phyloP scores from a whole-genome alignment of 2,113 vertebrate species.

The Saccopteryx bilineata region DNA sequence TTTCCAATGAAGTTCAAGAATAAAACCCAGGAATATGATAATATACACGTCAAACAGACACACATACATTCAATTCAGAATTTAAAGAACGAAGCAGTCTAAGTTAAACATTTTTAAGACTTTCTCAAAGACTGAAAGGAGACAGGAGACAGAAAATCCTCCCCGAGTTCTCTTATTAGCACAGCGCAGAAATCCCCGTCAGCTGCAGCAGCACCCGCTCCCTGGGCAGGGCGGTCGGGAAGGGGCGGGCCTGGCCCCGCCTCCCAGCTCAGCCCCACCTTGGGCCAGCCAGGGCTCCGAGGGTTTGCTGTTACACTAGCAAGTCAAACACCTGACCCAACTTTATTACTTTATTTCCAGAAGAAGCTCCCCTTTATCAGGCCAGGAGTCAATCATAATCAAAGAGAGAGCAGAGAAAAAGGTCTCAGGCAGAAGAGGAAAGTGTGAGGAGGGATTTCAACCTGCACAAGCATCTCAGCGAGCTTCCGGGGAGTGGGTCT shows the following conservation, averaged over 20 bases:
- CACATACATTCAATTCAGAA: neutral
- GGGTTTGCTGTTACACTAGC: neutral
- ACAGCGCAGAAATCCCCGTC: neutral
- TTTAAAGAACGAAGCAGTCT: neutral
- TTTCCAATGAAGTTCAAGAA: constrained; percentile 69
- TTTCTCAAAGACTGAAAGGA: neutral
- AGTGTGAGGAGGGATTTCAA: neutral
- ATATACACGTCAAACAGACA: constrained; percentile 60
- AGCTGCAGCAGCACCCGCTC: neutral
- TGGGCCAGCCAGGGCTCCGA: neutral
- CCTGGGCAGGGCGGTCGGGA: neutral
- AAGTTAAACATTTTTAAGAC: neutral
- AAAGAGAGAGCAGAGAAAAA: neutral
- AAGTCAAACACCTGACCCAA: neutral
- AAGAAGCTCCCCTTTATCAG: neutral
- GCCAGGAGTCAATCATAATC: neutral
- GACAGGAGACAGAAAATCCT: neutral
- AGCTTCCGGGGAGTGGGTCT: fast-evolving
- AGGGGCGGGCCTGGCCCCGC: neutral
- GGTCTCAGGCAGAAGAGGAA: neutral
- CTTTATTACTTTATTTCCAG: neutral
- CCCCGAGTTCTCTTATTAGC: neutral
- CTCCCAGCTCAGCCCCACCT: neutral
- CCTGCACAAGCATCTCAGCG: neutral
- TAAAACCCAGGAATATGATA: constrained; percentile 70